Evolutionary conservation across 2,797 vertebrate species (phyloP).

Genomic region (Mycteria americana): DNA sequence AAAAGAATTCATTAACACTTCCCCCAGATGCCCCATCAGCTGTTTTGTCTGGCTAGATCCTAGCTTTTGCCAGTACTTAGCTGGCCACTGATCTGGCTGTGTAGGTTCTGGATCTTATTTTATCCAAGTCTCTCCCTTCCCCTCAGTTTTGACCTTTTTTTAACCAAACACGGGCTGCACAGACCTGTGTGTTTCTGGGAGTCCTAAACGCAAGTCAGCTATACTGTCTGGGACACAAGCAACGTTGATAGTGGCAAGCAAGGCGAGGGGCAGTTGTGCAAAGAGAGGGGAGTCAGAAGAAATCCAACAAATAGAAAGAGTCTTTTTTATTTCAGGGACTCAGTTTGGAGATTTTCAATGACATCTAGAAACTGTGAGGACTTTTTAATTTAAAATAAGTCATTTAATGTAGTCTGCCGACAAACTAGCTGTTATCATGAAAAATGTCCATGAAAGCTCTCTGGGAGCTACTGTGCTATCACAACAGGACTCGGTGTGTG

Average conservation of each 20-base stretch:
- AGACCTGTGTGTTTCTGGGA: not conserved
- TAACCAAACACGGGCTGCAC: not conserved
- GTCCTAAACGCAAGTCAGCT: not conserved
- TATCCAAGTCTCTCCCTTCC: not conserved
- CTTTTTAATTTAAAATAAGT: not conserved
- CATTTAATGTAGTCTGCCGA: not conserved
- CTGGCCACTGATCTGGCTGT: not conserved
- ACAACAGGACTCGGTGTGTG: not conserved
- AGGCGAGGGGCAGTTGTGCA: not conserved
- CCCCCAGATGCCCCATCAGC: not conserved
- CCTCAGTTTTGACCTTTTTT: not conserved
- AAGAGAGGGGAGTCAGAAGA: not conserved
- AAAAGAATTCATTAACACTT: not conserved
- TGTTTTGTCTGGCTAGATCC: not conserved
- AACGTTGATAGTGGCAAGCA: rapidly evolving
- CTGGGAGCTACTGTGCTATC: not conserved
- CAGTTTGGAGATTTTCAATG: not conserved
- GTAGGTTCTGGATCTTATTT: not conserved
- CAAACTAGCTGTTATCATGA: not conserved
- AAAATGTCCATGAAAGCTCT: not conserved
- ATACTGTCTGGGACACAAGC: not conserved
- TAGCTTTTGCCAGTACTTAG: not conserved
- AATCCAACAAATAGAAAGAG: not conserved
- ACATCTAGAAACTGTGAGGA: not conserved
- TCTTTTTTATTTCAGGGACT: not conserved